Conservation (phyloP, 2,888 invertebrate genomes). For the Entomobrya multifasciata region DNA sequence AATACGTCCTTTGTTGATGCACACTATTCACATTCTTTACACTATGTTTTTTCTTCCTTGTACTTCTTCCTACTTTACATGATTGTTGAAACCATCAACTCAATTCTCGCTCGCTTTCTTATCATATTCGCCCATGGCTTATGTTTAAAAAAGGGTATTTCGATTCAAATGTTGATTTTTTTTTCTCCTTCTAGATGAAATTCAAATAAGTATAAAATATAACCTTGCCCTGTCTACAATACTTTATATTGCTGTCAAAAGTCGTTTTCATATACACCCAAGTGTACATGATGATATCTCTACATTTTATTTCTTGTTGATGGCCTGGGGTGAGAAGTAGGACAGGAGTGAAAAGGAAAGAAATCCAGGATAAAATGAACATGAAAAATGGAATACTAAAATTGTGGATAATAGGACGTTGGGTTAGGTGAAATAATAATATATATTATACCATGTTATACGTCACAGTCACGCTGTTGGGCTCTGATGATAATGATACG, state of each 20-base stretch:
- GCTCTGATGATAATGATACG: too few species aligned
- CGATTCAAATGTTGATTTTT: slow-evolving; percentile 4
- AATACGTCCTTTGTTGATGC: not conserved
- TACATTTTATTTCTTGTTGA: slow-evolving; percentile 1
- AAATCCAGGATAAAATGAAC: not conserved
- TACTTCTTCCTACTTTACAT: too few species aligned
- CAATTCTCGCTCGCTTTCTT: too few species aligned
- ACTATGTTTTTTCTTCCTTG: too few species aligned
- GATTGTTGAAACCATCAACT: too few species aligned
- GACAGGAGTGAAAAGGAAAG: not conserved
- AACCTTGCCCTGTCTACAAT: not conserved
- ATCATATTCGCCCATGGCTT: not conserved
- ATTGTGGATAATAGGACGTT: too few species aligned
- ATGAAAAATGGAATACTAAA: too few species aligned
- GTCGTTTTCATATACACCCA: slow-evolving; percentile 4
- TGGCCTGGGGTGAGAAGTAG: slow-evolving; percentile 10
- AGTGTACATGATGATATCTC: slow-evolving; percentile 1
- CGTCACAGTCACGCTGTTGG: too few species aligned
- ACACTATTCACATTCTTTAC: not conserved
- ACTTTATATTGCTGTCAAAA: not conserved
- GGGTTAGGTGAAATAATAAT: too few species aligned
- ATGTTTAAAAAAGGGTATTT: not conserved
- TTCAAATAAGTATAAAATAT: not conserved
- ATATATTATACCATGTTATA: too few species aligned
- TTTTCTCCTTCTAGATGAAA: not conserved